Conservation (phyloP, 2,888 invertebrate species). For the Limnephilus marmoratus region DNA sequence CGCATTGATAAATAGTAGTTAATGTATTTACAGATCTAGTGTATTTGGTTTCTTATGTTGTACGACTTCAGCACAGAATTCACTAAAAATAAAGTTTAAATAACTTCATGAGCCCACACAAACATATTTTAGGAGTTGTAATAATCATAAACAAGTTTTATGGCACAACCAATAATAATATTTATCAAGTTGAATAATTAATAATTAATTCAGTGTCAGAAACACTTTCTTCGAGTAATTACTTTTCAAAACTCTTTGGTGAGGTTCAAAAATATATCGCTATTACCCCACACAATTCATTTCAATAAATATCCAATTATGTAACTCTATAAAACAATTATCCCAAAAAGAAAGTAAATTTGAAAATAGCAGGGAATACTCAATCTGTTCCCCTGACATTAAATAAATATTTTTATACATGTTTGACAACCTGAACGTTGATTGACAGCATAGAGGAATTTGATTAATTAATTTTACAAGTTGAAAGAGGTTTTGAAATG, state of each 20-base stretch:
- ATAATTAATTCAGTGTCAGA: background rate
- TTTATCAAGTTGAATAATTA: background rate
- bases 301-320: background rate
- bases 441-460: background rate
- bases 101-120: constrained; percentile 27
- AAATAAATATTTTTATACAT: background rate
- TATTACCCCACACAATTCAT: background rate
- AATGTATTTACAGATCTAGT: constrained; percentile 47
- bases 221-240: background rate
- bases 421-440: background rate
- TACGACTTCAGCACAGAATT: constrained; percentile 40
- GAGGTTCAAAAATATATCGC: background rate
- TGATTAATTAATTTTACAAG: background rate
- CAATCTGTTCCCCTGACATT: background rate
- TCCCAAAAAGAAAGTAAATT: background rate
- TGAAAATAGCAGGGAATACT: background rate
- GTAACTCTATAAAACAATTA: background rate
- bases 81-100: constrained; percentile 25
- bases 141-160: constrained; percentile 22
- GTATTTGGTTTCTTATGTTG: constrained; percentile 46
- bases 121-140: constrained; percentile 8
- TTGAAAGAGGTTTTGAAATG: background rate
- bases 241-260: background rate
- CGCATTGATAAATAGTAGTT: constrained; percentile 32
- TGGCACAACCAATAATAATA: constrained; percentile 43